These are phyloP conservation scores for Mobula birostris DNA, from an alignment of 2,113 vertebrate species.

Conservation along the genomic window DNA sequence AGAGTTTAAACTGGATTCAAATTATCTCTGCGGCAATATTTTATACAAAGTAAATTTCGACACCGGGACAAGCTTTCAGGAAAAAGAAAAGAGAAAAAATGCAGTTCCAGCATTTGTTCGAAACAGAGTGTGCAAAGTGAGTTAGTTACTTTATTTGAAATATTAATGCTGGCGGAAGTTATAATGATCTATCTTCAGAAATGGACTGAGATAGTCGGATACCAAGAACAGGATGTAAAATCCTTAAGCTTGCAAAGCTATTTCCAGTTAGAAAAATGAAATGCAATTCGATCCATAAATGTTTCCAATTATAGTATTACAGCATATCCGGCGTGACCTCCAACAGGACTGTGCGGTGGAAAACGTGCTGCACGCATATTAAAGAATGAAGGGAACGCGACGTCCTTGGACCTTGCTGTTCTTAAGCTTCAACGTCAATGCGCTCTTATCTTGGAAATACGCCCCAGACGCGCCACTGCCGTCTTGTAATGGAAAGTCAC, in stretches of 20 bases:
- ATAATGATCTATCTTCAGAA: neutral
- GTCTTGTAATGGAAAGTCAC: neutral
- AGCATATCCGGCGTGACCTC: constrained; percentile 27
- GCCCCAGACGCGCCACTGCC: neutral
- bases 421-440: neutral
- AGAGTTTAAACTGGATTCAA: neutral
- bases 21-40: neutral
- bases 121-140: neutral
- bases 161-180: neutral
- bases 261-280: neutral
- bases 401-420: neutral
- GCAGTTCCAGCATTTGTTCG: constrained; percentile 4
- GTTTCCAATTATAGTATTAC: constrained; percentile 30
- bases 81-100: neutral
- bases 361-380: neutral
- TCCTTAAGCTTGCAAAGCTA: constrained; percentile 25
- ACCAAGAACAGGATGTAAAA: constrained; percentile 25
- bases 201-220: constrained; percentile 5
- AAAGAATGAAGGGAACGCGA: neutral
- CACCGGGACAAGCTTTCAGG: neutral
- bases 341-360: neutral
- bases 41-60: too few species aligned
- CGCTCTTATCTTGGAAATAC: neutral
- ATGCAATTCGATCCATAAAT: constrained; percentile 32
- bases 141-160: neutral